Percentiles rank a stretch among this genome's conserved stretches.
These are phyloP conservation scores for Notarius quadriscutis DNA, from an alignment of 2,113 vertebrate genomes.

Conservation along the genomic window DNA sequence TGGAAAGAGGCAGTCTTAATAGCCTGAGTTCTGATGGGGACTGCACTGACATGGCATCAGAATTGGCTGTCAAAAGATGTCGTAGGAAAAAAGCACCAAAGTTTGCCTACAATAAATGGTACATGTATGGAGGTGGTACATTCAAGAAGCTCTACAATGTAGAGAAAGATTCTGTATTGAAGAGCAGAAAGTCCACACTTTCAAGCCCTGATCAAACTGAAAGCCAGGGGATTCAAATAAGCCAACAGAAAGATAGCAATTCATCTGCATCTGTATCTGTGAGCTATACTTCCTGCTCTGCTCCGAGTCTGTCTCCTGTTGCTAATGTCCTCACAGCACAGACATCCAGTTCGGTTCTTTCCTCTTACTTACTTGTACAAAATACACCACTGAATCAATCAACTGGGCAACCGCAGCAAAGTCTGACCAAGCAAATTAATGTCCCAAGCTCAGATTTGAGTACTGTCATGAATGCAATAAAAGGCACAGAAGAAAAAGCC, in stretches of 20 bases:
- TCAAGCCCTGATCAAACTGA: conserved; percentile 54
- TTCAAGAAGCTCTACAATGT: conserved; percentile 88
- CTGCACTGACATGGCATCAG: conserved; percentile 57
- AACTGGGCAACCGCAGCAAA: conserved; percentile 58
- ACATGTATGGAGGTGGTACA: conserved; percentile 88
- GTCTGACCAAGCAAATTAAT: conserved; percentile 53
- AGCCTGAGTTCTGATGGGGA: conserved; percentile 62
- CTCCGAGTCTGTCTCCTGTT: conserved; percentile 39
- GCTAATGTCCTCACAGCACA: conserved; percentile 41
- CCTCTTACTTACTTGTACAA: conserved; percentile 55
- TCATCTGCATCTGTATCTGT: conserved; percentile 7
- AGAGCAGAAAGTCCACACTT: conserved; percentile 54
- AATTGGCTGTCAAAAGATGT: conserved; percentile 70
- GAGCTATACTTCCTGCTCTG: conserved; percentile 36
- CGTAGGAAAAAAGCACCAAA: conserved; percentile 78
- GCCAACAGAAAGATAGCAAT: conserved; percentile 26
- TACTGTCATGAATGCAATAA: conserved; percentile 45
- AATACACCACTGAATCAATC: conserved; percentile 55
- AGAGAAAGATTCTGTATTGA: conserved; percentile 64
- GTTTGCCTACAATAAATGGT: conserved; percentile 95
- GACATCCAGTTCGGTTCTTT: conserved; percentile 36
- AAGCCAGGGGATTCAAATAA: conserved; percentile 56
- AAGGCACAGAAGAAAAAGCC: conserved; percentile 13
- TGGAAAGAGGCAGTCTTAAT: conserved; percentile 66
- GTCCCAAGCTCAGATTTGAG: conserved; percentile 22